These are phyloP conservation scores for Nansenia antarctica DNA, from an alignment of 2,113 vertebrate genomes.

Conservation along the genomic window DNA sequence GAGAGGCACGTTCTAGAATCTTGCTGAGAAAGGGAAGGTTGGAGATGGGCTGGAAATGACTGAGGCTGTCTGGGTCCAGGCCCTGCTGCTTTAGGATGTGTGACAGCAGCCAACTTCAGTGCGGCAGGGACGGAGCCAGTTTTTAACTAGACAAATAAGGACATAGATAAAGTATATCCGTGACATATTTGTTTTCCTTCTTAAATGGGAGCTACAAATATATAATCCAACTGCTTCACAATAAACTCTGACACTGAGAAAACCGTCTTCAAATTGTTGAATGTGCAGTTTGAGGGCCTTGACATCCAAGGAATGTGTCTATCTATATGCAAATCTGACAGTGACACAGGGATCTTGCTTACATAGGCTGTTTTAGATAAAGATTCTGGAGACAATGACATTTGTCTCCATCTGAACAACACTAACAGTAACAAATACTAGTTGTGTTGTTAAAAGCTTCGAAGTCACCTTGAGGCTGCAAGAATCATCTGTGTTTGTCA, in stretches of 20 bases:
- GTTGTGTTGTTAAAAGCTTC: no score
- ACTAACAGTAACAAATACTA: background rate
- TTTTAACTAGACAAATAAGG: background rate
- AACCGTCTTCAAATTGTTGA: background rate
- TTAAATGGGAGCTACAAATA: background rate
- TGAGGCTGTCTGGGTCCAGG: no score
- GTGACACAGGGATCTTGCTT: background rate
- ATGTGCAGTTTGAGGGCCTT: background rate
- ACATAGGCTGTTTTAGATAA: background rate
- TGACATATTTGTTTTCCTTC: background rate
- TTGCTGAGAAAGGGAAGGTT: no score
- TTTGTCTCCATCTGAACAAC: background rate
- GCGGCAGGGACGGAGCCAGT: no score
- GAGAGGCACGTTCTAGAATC: no score
- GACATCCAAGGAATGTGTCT: background rate
- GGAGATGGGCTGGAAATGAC: no score
- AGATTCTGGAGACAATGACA: background rate
- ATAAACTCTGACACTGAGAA: background rate
- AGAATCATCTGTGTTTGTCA: background rate
- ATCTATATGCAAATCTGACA: conserved; percentile 4
- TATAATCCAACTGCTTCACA: background rate
- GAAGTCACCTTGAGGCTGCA: background rate
- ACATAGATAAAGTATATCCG: background rate
- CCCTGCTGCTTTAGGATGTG: background rate
- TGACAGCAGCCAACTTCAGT: no score